Base-by-base conservation (phyloP, 2,888 invertebrate species). In the Stomorhina lunata region DNA sequence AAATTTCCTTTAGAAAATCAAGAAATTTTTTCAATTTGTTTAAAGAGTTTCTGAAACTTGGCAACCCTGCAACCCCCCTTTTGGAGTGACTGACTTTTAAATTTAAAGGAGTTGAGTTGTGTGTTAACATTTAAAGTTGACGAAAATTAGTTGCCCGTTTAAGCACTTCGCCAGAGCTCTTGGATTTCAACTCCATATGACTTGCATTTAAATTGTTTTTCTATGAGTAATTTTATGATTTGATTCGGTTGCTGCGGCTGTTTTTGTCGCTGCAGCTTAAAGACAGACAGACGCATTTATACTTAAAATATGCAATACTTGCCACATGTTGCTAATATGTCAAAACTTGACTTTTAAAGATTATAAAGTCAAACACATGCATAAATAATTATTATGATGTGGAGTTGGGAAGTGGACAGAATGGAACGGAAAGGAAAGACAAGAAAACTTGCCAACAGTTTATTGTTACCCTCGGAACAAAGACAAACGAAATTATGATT, bases 361-460 rank as follows among this genome's bases (percentile, higher is more conserved):
- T 82, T 82, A 76, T 89, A 88, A 88, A 88, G 88, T 88, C 89
- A 88, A 88, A 86, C 86, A 87, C 88, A 86, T 87, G 88, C 87
- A 87, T 86, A 85, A 84, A 84, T 83, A 71, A 69, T 69, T 66
- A 40, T 15, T 15, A 68, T 43, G 27, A 43, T 65, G 10, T 40
- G 34, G 43, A 17, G 59, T n/a, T 45, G 45, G 45, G 37, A 59
- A 50, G 37, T 17, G 32, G 29, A 15, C 48, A 0, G 37, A 37
- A 32, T 17, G 34, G 53, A 75, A 61, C 59, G 34, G 7, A n/a
- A 48, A 10, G 50, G 34, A 43, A 48, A 53, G 43, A 7, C 22
- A 37, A 32, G 71, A 53, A 65, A 43, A 55, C 45, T 29, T 25
- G 66, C 27, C 40, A 72, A 37, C 40, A 45, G 37, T 32, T 4